A percentile compares a stretch with the other conserved stretches of the same genome.
Evolutionary conservation across 2,888 invertebrate genomes (phyloP).

Genomic region (Drosophila kanekoi): DNA sequence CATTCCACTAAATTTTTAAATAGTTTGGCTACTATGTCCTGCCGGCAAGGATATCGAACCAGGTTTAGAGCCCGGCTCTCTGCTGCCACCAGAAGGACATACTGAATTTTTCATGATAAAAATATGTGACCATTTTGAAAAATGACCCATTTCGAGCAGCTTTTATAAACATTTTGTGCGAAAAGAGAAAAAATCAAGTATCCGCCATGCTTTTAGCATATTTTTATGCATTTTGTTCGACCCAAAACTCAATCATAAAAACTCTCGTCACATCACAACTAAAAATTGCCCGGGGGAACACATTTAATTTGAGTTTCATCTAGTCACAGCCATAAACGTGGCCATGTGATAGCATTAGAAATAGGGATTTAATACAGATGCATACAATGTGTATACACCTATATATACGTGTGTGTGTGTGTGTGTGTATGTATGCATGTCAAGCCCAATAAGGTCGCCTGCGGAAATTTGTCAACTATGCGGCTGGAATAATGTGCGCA

Average conservation of each 20-base stretch:
- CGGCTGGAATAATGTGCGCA: constrained; percentile 52
- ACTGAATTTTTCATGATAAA: background rate
- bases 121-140: background rate
- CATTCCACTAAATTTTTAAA: too few species aligned
- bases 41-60: too few species aligned
- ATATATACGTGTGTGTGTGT: background rate
- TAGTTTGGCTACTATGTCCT: too few species aligned
- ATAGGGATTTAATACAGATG: constrained; percentile 1
- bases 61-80: too few species aligned
- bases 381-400: background rate
- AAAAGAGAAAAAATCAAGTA: constrained; percentile 9
- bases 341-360: constrained; percentile 3
- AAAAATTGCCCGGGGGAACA: constrained; percentile 10
- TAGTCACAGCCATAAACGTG: constrained; percentile 8
- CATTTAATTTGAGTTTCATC: constrained; percentile 30
- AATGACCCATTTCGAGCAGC: background rate
- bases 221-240: constrained; percentile 1
- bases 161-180: constrained; percentile 1
- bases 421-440: constrained; percentile 6
- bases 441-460: constrained; percentile 45
- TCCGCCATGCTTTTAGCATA: background rate
- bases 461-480: constrained; percentile 75
- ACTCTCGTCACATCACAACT: constrained; percentile 21
- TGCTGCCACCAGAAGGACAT: background rate
- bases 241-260: constrained; percentile 9